These are phyloP conservation scores for Scomber scombrus DNA, from an alignment of 2,113 vertebrate genomes.

Conservation along the genomic window DNA sequence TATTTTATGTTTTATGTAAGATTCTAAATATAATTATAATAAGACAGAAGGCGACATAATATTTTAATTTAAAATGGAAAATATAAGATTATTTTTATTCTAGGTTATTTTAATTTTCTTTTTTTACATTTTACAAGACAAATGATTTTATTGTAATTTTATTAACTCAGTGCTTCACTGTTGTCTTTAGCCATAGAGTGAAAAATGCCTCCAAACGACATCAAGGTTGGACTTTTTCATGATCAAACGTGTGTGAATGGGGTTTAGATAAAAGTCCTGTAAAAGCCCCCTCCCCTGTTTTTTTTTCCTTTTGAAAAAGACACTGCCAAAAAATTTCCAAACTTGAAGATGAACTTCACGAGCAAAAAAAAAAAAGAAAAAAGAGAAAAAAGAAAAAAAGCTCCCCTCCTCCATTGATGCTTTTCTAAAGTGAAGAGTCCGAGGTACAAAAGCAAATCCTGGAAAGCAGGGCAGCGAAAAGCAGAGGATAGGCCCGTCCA, in stretches of 20 bases:
- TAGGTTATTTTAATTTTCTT: too few species aligned
- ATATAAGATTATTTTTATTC: not conserved
- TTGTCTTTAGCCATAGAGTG: conserved; percentile 6
- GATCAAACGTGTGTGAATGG: conserved; percentile 59
- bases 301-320: conserved; percentile 53
- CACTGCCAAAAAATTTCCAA: conserved; percentile 76
- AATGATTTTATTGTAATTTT: conserved; percentile 29
- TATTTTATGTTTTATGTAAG: not conserved
- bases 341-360: conserved; percentile 94
- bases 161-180: not conserved
- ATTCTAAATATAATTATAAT: too few species aligned
- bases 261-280: conserved; percentile 70
- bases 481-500: conserved; percentile 77
- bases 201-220: conserved; percentile 23
- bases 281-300: conserved; percentile 48
- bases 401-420: conserved; percentile 85
- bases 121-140: not conserved
- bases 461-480: conserved; percentile 72
- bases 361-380: conserved; percentile 21
- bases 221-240: conserved; percentile 55
- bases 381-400: too few species aligned
- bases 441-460: conserved; percentile 87
- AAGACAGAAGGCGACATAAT: not conserved
- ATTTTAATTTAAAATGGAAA: not conserved
- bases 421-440: conserved; percentile 83